phyloP scores from a whole-genome alignment of 2,113 vertebrate genomes.

The Meriones unguiculatus region DNA sequence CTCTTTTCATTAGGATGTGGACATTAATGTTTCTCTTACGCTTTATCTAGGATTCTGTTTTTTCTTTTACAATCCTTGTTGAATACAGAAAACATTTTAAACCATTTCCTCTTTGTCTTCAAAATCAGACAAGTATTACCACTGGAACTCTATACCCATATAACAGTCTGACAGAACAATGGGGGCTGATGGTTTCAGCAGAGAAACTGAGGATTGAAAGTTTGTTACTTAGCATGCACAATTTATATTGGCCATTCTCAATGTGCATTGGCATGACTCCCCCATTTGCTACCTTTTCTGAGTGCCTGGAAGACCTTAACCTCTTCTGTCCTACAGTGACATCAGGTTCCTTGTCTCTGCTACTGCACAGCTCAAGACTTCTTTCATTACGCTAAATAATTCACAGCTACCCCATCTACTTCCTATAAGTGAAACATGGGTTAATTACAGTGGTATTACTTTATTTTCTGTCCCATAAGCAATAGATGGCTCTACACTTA shows the following conservation, averaged over 20 bases:
- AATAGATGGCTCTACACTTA: neutral
- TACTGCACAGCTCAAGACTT: neutral
- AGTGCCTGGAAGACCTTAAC: neutral
- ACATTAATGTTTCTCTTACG: neutral
- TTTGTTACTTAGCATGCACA: neutral
- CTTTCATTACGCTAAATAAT: neutral
- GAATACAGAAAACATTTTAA: neutral
- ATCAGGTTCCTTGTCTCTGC: neutral
- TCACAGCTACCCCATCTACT: neutral
- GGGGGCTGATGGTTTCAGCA: neutral
- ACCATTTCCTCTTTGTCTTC: neutral
- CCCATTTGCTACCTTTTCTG: neutral
- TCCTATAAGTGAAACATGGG: neutral
- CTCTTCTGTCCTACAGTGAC: neutral
- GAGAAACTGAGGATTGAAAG: neutral
- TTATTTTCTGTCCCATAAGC: neutral
- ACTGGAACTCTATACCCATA: neutral
- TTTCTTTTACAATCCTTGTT: neutral
- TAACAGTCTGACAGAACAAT: neutral
- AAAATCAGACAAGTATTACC: neutral
- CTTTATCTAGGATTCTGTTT: neutral
- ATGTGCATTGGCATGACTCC: neutral
- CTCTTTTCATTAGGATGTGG: neutral
- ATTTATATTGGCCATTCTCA: neutral
- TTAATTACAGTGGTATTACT: neutral